Evolutionary conservation across 2,113 vertebrate species (phyloP), one percentile per base, ranked within the genome.

Genomic region (Rhombomys opimus): DNA sequence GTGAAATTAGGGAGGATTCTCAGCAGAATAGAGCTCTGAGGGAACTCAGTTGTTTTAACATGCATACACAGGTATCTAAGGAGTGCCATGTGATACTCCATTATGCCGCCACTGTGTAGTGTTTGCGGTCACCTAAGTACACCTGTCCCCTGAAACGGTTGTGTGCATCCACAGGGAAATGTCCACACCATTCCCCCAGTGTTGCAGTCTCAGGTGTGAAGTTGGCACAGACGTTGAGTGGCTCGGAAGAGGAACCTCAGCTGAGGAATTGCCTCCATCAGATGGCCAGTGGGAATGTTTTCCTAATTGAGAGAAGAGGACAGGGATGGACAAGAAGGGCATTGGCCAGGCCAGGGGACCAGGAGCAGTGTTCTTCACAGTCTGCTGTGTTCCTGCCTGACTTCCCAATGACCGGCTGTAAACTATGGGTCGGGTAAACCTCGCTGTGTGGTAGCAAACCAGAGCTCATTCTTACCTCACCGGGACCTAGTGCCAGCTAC

Each of bases 1-100:
- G 0, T 2, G 27, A 59, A 41, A 1, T 27, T 5, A 17, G 57
- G 7, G 35, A n/a, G 38, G 27, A 12, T 0, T 5, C 50, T 54
- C 59, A 17, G 6, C 81, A 84, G 35, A 41, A 12, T 5, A 23
- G 54, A 25, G 54, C 14, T 50, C 54, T 59, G 11, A 82, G 35
- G 5, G 32, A 82, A 23, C 18, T 25, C 4, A 54, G 10, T n/a
- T 82, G 59, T 82, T 59, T 82, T 82, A 59, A 14, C 80, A 68
- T 86, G 63, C 84, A 35, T 5, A 50, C 27, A 59, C 14, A 82
- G 11, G 13, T 7, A 13, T 18, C 27, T 59, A 59, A 59, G 17
- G 20, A 23, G 80, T 38, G 80, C 35, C 54, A 10, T 61, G 54
- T 59, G 32, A n/a, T n/a, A n/a, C 61, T 25, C 35, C 35, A 25